These are phyloP conservation scores for Tinamus major DNA, from an alignment of 2,797 vertebrate genomes.

Conservation along the genomic window DNA sequence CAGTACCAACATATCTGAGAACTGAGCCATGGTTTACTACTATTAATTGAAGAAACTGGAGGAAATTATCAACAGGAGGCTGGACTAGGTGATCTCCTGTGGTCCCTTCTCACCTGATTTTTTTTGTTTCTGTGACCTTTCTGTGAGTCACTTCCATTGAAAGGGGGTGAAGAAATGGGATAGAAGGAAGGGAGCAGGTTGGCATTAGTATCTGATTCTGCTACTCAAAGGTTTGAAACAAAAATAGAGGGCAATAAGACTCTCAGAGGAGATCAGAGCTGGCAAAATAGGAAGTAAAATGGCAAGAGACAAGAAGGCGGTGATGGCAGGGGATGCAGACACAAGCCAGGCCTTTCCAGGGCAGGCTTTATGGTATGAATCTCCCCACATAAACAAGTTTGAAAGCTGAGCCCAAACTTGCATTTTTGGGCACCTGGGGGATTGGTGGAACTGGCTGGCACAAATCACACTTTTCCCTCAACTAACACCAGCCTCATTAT, in stretches of 20 bases:
- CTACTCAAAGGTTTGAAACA: background rate
- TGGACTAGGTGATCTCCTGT: background rate
- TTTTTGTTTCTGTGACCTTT: background rate
- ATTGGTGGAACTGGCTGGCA: background rate
- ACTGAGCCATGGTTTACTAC: background rate
- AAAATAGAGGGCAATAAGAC: background rate
- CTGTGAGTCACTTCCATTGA: background rate
- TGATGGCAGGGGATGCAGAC: background rate
- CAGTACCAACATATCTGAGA: background rate
- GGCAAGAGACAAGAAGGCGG: background rate
- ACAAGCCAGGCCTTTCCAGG: rapidly evolving
- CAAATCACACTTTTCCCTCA: background rate
- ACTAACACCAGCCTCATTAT: background rate
- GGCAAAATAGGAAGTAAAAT: background rate
- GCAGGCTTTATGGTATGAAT: background rate
- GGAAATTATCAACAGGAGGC: background rate
- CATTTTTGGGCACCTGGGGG: background rate
- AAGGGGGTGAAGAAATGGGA: background rate
- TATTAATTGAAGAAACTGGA: background rate
- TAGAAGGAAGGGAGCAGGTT: background rate
- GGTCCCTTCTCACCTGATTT: background rate
- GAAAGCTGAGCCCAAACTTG: background rate
- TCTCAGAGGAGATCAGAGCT: background rate
- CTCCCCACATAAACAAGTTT: background rate
- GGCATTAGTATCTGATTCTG: background rate